Conservation (phyloP, 2,888 invertebrate species). For the Balanococcus diminutus region DNA sequence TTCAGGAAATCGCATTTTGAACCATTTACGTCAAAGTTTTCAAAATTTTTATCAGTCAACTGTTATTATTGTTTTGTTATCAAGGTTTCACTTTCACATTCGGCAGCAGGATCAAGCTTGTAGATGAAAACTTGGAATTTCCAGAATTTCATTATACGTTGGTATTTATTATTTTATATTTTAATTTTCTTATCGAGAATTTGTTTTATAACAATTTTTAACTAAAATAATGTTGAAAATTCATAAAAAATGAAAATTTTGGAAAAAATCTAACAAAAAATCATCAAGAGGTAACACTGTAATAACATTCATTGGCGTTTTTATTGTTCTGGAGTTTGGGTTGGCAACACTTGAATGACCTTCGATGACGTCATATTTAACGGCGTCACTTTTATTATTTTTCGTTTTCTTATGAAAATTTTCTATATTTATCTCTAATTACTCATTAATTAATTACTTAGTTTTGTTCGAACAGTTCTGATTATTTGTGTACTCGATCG, state of each 20-base stretch:
- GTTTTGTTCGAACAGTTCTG: background rate
- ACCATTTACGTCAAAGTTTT: background rate
- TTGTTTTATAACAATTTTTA: background rate
- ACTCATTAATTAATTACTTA: background rate
- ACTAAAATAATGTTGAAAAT: background rate
- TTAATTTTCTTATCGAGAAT: too few species aligned
- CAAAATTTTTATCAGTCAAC: background rate
- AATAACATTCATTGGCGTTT: background rate
- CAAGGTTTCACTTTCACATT: too few species aligned
- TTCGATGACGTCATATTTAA: background rate
- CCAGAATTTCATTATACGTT: background rate
- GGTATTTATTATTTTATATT: too few species aligned
- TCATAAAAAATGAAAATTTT: background rate
- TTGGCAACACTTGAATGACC: background rate
- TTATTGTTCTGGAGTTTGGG: background rate
- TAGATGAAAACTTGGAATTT: background rate
- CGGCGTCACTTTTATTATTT: background rate
- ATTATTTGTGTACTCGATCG: background rate
- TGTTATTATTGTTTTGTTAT: background rate
- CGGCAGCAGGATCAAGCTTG: background rate
- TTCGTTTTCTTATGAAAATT: background rate
- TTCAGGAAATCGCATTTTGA: background rate
- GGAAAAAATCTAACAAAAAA: background rate
- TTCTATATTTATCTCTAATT: background rate
- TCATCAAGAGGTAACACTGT: background rate